A percentile compares a stretch with the other conserved stretches of the same genome.
These are phyloP conservation scores for Novumbra hubbsi DNA, from an alignment of 2,797 vertebrate species.

Conservation along the genomic window DNA sequence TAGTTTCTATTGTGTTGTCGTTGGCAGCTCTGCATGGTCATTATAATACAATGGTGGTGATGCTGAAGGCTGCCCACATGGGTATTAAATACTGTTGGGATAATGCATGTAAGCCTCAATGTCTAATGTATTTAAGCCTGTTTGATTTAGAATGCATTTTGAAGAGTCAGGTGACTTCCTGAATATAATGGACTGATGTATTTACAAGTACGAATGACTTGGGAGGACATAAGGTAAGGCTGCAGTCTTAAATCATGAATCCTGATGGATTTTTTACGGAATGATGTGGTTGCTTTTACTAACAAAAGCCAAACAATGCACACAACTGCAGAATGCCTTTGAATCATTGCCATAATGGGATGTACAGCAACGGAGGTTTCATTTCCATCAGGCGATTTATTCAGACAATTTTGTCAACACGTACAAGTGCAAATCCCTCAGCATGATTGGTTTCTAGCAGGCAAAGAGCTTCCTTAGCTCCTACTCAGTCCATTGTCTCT, in stretches of 20 bases:
- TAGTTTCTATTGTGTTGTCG: neutral
- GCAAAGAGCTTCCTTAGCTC: neutral
- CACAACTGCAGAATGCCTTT: neutral
- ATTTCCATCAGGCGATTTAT: neutral
- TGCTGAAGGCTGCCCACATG: neutral
- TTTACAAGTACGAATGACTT: neutral
- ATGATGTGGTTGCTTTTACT: neutral
- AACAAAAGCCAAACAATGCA: neutral
- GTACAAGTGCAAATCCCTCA: neutral
- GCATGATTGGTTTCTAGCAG: neutral
- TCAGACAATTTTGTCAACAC: neutral
- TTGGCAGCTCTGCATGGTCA: neutral
- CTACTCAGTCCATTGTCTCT: conserved; percentile 1
- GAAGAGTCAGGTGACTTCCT: neutral
- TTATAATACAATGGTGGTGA: neutral
- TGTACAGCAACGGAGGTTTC: neutral
- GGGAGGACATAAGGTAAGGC: neutral
- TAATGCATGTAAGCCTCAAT: neutral
- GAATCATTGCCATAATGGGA: neutral
- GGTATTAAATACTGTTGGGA: neutral
- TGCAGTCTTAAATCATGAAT: neutral
- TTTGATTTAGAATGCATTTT: neutral
- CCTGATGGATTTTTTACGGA: neutral
- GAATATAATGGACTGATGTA: neutral
- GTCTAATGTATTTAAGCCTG: neutral